Evolutionary conservation across 1,140 invertebrate genomes (phyloP), one percentile per base, ranked within the genome.

Genomic region (Megathymus violae): DNA sequence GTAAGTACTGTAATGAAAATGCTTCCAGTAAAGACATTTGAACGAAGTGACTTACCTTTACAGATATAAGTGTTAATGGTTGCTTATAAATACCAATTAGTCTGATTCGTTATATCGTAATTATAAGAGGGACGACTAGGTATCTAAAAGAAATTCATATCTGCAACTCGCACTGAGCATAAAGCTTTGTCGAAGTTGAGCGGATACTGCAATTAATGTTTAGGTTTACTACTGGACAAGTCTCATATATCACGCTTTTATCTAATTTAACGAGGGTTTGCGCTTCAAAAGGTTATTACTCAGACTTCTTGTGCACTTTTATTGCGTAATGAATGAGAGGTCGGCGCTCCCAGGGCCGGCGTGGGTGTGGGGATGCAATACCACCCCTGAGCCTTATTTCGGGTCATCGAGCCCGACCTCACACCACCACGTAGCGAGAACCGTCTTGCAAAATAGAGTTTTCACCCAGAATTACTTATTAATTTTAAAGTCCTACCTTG

Each of bases 251-350:
- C 19, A 5, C 19, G 19, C 9, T 31, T 31, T 31, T 31, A n/a
- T 31, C 27, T 14, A 14, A 13, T 43, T 56, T 56, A 56, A 44
- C 15, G 19, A 56, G 40, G 22, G 27, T 54, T 64, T 52, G 52
- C 67, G 15, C 36, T 61, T 62, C 44, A 31, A 58, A 56, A 62
- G 59, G 58, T 59, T 58, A 58, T 58, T 59, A 62, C 59, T 65
- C 59, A 41, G 38, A 61, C 63, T 67, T 44, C 54, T 59, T 73
- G 76, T 71, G 80, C 74, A 78, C 74, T 85, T 82, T 85, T 85
- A 87, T 87, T 87, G 84, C 82, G 79, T 87, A 87, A 87, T 87
- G 78, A 85, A 80, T 82, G 79, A 78, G 80, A 82, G 82, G 80
- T 83, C 77, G 80, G 69, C 76, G 74, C 70, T 70, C 78, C 70